phyloP scores from a whole-genome alignment of 2,797 vertebrate species.

The Characodon lateralis region DNA sequence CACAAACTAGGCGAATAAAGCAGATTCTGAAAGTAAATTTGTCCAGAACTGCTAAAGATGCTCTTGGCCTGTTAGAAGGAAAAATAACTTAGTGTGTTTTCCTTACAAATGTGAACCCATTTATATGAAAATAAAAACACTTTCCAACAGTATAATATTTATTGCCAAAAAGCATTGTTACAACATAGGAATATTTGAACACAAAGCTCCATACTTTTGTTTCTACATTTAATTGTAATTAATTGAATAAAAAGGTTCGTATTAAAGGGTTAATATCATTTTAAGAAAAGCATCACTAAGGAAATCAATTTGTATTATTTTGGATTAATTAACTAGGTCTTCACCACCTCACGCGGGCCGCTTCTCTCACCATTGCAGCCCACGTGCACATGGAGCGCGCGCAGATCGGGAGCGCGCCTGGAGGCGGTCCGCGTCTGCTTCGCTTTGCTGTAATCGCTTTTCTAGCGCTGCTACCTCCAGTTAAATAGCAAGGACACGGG shows the following conservation, averaged over 20 bases:
- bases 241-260: not conserved
- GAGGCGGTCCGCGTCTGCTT: slow-evolving; percentile 83
- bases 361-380: slow-evolving; percentile 35
- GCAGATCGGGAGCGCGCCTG: slow-evolving; percentile 76
- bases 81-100: not conserved
- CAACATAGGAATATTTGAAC: not conserved
- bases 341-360: slow-evolving; percentile 7
- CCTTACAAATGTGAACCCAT: too few relatives aligned
- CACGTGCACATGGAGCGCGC: slow-evolving; percentile 69
- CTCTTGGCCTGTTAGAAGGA: not conserved
- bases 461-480: slow-evolving; percentile 74
- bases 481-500: slow-evolving; percentile 80
- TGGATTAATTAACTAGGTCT: slow-evolving; percentile 5
- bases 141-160: not conserved
- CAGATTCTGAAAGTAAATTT: too few relatives aligned
- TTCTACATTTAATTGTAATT: not conserved
- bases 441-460: slow-evolving; percentile 75
- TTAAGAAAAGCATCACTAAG: not conserved
- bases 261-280: not conserved
- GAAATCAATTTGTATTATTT: not conserved
- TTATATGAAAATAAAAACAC: not conserved
- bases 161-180: not conserved
- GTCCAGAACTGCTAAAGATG: too few relatives aligned
- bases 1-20: too few relatives aligned
- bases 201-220: not conserved